Evolutionary conservation across 35 echinoderm and acorn worm species (phyloP), one percentile per base, ranked within the genome.

Genomic region (Apostichopus japonicus): DNA sequence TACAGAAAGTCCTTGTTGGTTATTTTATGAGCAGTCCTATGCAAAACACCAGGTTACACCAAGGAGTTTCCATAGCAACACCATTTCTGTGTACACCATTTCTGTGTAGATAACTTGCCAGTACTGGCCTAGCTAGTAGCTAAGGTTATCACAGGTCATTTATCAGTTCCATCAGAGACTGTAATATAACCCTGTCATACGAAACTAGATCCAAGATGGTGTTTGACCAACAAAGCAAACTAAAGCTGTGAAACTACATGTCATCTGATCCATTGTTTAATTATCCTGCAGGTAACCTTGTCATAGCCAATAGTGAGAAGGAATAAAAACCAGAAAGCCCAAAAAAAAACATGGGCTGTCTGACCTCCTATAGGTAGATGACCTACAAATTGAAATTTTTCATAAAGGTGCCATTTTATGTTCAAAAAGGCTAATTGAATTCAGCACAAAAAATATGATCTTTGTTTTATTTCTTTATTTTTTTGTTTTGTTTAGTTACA

Each of bases 191-290:
- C 63, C 19, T 67, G 63, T 67, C 19, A 67, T 67, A 17, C 4
- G 63, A 67, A 19, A 67, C 63, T 67, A 67, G 63, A 67, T 67
- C 63, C 19, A 19, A 67, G 63, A 19, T 67, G 19, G 11, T 67
- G 63, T 67, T 67, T 67, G 63, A 67, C 63, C 63, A 67, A 67
- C 63, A 67, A 67, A 67, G 63, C 33, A 67, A 67, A 67, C 63
- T 19, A 17, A 17, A 67, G 11, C 63, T 67, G 11, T 67, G 63
- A 67, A 67, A 15, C 19, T 67, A 44, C 33, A 19, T 67, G 63
- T 19, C 63, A 67, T 17, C 63, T 67, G 63, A 67, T 16, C 63
- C 19, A 11, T 19, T 15, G 63, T 11, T 11, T 67, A 19, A 67
- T 67, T 67, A 15, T 67, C 0, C 5, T 4, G 5, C 33, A 44